phyloP scores from a whole-genome alignment of 2,113 vertebrate species.

The Verasper variegatus region DNA sequence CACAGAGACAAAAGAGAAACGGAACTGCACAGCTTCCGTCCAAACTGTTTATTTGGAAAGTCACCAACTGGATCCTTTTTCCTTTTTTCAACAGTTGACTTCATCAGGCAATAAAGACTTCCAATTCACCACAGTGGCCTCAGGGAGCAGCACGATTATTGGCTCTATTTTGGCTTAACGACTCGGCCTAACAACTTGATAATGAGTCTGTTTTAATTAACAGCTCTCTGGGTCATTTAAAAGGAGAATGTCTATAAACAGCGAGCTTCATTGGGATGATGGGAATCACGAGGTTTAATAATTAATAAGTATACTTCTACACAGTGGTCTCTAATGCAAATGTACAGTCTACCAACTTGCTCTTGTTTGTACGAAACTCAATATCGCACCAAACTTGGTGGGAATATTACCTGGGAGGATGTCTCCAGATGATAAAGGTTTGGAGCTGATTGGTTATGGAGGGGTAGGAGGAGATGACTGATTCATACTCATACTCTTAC shows the following conservation, averaged over 20 bases:
- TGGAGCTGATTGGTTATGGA: no score
- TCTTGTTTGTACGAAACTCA: no score
- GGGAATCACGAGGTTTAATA: neutral
- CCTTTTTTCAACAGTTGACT: neutral
- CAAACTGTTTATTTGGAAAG: neutral
- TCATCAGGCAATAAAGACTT: neutral
- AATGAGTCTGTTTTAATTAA: conserved; percentile 15
- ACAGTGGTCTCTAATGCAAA: neutral
- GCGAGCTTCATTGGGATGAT: neutral
- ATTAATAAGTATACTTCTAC: neutral
- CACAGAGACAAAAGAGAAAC: neutral
- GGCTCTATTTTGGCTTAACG: neutral
- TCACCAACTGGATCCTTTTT: neutral
- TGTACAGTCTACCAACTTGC: neutral
- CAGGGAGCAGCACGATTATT: neutral
- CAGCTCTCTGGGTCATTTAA: neutral
- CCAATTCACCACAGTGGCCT: conserved; percentile 15
- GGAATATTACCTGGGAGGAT: no score
- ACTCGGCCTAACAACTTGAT: neutral
- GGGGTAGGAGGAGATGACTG: no score
- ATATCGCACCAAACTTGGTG: no score
- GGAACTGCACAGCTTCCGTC: neutral
- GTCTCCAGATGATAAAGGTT: no score
- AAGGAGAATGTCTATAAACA: neutral
- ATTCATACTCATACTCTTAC: no score